These are phyloP conservation scores for Nestor notabilis DNA, from an alignment of 2,113 vertebrate genomes.

Conservation along the genomic window DNA sequence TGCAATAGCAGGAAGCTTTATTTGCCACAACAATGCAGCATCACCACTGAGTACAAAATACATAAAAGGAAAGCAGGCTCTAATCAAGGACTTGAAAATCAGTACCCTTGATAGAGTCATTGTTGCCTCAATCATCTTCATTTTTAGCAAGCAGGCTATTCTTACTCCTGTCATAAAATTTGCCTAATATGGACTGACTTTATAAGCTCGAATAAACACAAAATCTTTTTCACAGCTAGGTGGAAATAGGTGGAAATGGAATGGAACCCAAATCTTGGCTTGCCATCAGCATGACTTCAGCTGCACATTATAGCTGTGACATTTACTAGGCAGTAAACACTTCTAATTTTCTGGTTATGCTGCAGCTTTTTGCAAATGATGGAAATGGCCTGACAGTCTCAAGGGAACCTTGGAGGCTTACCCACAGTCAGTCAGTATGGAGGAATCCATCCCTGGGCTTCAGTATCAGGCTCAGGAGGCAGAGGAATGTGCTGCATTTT, in stretches of 20 bases:
- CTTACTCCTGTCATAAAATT: not conserved
- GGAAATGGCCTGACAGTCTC: not conserved
- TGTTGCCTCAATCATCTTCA: not conserved
- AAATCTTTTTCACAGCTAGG: not conserved
- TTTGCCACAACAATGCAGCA: not conserved
- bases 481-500: not conserved
- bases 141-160: not conserved
- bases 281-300: not conserved
- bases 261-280: not conserved
- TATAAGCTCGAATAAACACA: not conserved
- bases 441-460: not conserved
- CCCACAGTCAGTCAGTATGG: fast-evolving
- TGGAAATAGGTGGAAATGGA: not conserved
- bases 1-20: not conserved
- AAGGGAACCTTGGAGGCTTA: not conserved
- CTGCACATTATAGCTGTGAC: not conserved
- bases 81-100: not conserved
- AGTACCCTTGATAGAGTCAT: not conserved
- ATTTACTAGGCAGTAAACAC: not conserved
- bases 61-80: not conserved
- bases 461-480: not conserved
- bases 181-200: not conserved
- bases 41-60: not conserved
- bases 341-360: not conserved
- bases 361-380: not conserved